phyloP scores from a whole-genome alignment of 2,888 invertebrate genomes.

The Ochlodes sylvanus region DNA sequence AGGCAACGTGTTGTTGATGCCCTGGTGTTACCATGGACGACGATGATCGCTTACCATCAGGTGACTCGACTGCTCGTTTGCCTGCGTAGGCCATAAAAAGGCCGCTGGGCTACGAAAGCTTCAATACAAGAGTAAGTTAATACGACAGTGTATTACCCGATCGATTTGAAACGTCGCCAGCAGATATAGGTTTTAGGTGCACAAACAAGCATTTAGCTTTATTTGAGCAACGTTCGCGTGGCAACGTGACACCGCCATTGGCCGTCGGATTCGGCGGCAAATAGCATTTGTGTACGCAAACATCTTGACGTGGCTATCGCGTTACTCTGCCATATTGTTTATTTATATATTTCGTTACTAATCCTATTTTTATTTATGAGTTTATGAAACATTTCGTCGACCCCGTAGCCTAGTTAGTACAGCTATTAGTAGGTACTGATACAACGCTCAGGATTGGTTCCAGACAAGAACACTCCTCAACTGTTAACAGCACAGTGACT shows the following conservation, averaged over 20 bases:
- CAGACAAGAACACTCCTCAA: too few species aligned
- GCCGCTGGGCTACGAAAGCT: too few species aligned
- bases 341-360: background rate
- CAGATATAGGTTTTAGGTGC: slow-evolving; percentile 71
- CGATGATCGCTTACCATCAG: too few species aligned
- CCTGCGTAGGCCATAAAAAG: too few species aligned
- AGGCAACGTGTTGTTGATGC: too few species aligned
- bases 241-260: slow-evolving; percentile 78
- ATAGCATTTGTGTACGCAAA: slow-evolving; percentile 79
- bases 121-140: too few species aligned
- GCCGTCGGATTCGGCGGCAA: slow-evolving; percentile 77
- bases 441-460: too few species aligned
- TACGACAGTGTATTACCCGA: slow-evolving; percentile 50
- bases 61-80: too few species aligned
- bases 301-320: slow-evolving; percentile 73
- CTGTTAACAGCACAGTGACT: too few species aligned
- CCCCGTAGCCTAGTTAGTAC: too few species aligned
- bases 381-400: background rate
- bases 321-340: slow-evolving; percentile 53
- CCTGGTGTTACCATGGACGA: too few species aligned
- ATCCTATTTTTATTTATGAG: background rate
- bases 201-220: slow-evolving; percentile 74
- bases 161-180: slow-evolving; percentile 63
- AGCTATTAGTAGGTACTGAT: too few species aligned
- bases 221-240: slow-evolving; percentile 60